phyloP scores from a whole-genome alignment of 2,888 invertebrate species.

The Cephonodes hylas region DNA sequence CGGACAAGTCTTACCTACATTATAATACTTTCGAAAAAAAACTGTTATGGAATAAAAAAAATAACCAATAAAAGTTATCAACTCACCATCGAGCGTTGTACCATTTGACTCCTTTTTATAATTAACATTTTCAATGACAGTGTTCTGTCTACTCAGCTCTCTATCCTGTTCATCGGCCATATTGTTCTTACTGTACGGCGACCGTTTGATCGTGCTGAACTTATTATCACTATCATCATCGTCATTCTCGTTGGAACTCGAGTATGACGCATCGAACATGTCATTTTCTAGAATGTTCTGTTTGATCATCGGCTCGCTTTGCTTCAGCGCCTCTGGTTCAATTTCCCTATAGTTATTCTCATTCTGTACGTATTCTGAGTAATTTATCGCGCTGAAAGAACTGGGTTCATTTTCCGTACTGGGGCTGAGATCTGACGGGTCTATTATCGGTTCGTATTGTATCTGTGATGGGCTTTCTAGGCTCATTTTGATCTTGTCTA shows the following conservation, averaged over 20 bases:
- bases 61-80: not conserved
- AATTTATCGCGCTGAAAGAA: conserved; percentile 67
- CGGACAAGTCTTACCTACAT: too few species aligned
- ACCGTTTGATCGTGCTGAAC: conserved; percentile 86
- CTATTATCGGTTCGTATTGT: conserved; percentile 74
- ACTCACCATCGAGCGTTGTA: conserved; percentile 61
- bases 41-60: too few species aligned
- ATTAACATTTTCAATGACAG: conserved; percentile 75
- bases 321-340: conserved; percentile 42
- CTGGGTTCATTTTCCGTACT: conserved; percentile 62
- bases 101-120: conserved; percentile 73
- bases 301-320: conserved; percentile 75
- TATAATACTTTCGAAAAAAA: too few species aligned
- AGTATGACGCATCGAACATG: conserved; percentile 75
- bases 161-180: conserved; percentile 43
- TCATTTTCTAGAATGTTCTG: conserved; percentile 78
- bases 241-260: conserved; percentile 79
- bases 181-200: conserved; percentile 82
- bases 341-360: conserved; percentile 56
- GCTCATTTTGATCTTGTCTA: conserved; percentile 76
- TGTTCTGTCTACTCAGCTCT: conserved; percentile 71
- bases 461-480: conserved; percentile 75
- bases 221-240: conserved; percentile 85
- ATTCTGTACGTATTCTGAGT: conserved; percentile 40
- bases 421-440: conserved; percentile 68